A percentile compares a stretch with the other conserved stretches of the same genome.
phyloP scores from a whole-genome alignment of 1,140 invertebrate species.

The Lysiphlebus fabarum region DNA sequence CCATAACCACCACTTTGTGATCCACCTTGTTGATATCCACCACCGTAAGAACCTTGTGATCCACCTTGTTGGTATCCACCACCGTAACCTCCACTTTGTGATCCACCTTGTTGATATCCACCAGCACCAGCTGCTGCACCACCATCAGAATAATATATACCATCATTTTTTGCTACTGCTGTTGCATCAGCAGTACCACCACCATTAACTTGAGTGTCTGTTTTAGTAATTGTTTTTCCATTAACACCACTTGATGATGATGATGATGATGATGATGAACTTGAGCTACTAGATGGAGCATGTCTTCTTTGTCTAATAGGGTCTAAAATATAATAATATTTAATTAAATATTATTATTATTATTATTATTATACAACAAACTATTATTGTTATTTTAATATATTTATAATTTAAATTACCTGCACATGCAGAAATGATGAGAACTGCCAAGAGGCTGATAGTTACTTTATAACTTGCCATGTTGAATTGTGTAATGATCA shows the following conservation, averaged over 20 bases:
- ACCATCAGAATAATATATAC: background rate
- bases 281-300: conserved; percentile 1
- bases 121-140: background rate
- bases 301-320: background rate
- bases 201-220: conserved; percentile 13
- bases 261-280: conserved; percentile 12
- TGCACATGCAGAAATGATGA: conserved; percentile 11
- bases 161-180: conserved; percentile 2
- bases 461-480: conserved; percentile 19
- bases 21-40: no score
- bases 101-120: background rate
- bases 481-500: conserved; percentile 18
- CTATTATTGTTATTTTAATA: no score
- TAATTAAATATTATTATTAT: no score
- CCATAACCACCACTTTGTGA: background rate
- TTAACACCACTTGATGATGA: conserved; percentile 4
- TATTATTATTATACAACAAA: no score
- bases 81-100: no score
- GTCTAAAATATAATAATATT: background rate
- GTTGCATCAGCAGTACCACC: conserved; percentile 14
- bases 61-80: no score
- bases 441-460: conserved; percentile 16
- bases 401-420: conserved; percentile 13
- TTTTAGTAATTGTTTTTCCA: conserved; percentile 19
- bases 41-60: no score